These are phyloP conservation scores for Sinocyclocheilus rhinocerous DNA, from an alignment of 2,113 vertebrate genomes.

Conservation along the genomic window DNA sequence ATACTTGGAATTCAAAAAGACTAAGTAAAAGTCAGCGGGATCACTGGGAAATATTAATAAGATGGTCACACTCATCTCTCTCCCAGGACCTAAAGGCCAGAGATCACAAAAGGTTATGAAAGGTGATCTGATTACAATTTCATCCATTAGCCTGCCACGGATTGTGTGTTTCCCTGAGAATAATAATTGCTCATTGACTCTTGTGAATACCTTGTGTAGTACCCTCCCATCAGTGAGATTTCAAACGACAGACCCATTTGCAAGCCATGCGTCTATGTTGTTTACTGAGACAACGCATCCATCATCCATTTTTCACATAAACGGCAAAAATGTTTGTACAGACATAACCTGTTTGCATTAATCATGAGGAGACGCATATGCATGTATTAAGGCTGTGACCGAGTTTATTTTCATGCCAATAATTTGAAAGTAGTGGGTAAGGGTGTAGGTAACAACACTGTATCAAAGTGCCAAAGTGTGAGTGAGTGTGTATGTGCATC, in stretches of 20 bases:
- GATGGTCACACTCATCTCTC: not conserved
- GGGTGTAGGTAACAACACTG: slow-evolving; percentile 18
- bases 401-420: not conserved
- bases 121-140: slow-evolving; percentile 12
- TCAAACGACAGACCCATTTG: not conserved
- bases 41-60: slow-evolving; percentile 10
- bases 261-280: not conserved
- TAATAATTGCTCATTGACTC: not conserved
- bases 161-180: not conserved
- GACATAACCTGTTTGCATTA: not conserved
- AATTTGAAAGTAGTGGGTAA: not conserved
- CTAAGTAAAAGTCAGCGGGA: not conserved
- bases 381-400: not conserved
- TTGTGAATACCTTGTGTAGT: not conserved
- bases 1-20: not conserved
- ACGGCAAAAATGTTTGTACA: slow-evolving; percentile 27
- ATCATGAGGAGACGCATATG: not conserved
- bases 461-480: slow-evolving; percentile 29
- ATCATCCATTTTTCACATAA: slow-evolving; percentile 50
- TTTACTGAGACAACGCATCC: slow-evolving; percentile 8
- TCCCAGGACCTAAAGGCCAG: not conserved
- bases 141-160: not conserved
- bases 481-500: slow-evolving; percentile 50
- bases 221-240: not conserved
- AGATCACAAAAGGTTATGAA: not conserved